Evolutionary conservation across 2,113 vertebrate species (phyloP).

Genomic region (Motacilla alba): DNA sequence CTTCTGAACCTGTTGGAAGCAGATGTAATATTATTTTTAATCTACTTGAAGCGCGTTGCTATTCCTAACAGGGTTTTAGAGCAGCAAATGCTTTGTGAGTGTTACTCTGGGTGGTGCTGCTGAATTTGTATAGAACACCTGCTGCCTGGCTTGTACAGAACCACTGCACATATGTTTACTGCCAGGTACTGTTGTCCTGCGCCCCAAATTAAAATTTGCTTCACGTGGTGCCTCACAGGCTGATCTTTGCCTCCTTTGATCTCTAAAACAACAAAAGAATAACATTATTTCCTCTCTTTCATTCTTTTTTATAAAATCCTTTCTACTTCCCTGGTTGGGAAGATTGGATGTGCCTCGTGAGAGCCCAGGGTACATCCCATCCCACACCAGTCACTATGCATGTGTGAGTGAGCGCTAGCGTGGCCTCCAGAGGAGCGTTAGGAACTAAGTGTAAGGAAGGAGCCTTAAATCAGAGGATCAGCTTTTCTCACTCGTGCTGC

Average conservation of each 20-base stretch:
- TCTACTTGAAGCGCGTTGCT: background rate
- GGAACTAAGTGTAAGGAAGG: background rate
- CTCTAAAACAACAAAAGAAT: background rate
- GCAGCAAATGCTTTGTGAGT: background rate
- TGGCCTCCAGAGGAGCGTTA: background rate
- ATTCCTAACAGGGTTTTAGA: background rate
- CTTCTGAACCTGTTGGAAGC: conserved; percentile 2
- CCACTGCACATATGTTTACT: background rate
- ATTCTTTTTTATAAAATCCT: background rate
- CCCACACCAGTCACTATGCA: background rate
- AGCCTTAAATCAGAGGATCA: background rate
- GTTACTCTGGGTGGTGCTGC: background rate
- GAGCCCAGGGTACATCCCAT: conserved; percentile 18
- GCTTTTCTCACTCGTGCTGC: background rate
- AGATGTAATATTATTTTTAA: conserved; percentile 12
- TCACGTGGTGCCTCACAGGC: background rate
- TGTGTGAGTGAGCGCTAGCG: background rate
- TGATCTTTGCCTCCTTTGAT: background rate
- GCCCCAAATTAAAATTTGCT: background rate
- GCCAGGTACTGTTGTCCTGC: background rate
- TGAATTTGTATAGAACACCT: fast-evolving
- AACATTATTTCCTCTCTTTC: background rate
- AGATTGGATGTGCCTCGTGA: background rate
- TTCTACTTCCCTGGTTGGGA: background rate
- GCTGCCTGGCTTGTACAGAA: background rate